A percentile compares a stretch with the other conserved stretches of the same genome.
Evolutionary conservation across 2,888 invertebrate genomes (phyloP).

Genomic region (Dolichopus griseipennis): DNA sequence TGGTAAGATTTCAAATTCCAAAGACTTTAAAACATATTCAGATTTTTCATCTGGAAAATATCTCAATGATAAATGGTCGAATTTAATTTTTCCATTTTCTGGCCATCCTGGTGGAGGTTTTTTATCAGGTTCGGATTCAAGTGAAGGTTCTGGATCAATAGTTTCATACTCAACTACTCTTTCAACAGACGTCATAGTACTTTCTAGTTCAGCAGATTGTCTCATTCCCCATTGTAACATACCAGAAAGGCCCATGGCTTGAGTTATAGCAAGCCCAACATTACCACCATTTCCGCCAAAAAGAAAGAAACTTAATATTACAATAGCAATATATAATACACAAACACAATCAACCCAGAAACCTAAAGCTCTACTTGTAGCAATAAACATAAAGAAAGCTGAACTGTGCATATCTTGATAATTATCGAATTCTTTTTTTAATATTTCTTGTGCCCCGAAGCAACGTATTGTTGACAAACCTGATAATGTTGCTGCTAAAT

Average conservation of each 20-base stretch:
- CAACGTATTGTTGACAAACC: slow-evolving; percentile 88
- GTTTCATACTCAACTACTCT: slow-evolving; percentile 59
- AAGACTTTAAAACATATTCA: slow-evolving; percentile 63
- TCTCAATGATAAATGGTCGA: slow-evolving; percentile 58
- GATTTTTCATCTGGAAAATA: slow-evolving; percentile 57
- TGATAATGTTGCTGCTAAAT: slow-evolving; percentile 78
- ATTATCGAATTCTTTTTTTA: slow-evolving; percentile 70
- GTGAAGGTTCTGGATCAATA: slow-evolving; percentile 44
- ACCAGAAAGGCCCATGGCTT: slow-evolving; percentile 69
- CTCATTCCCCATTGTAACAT: slow-evolving; percentile 74
- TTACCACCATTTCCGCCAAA: slow-evolving; percentile 61
- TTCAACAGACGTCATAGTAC: slow-evolving; percentile 86
- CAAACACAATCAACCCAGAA: slow-evolving; percentile 87
- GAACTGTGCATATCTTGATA: slow-evolving; percentile 82
- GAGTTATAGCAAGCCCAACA: slow-evolving; percentile 70
- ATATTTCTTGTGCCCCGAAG: slow-evolving; percentile 69
- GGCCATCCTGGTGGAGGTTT: slow-evolving; percentile 67
- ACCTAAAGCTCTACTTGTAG: slow-evolving; percentile 86
- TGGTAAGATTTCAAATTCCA: slow-evolving; percentile 55
- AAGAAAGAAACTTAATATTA: slow-evolving; percentile 77
- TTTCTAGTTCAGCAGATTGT: slow-evolving; percentile 81
- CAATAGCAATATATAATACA: slow-evolving; percentile 72
- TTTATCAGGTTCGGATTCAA: slow-evolving; percentile 58
- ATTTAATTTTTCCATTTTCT: slow-evolving; percentile 56
- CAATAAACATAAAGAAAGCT: slow-evolving; percentile 84